Evolutionary conservation across 2,888 invertebrate species (phyloP).

Genomic region (Drosophila melanosoma): DNA sequence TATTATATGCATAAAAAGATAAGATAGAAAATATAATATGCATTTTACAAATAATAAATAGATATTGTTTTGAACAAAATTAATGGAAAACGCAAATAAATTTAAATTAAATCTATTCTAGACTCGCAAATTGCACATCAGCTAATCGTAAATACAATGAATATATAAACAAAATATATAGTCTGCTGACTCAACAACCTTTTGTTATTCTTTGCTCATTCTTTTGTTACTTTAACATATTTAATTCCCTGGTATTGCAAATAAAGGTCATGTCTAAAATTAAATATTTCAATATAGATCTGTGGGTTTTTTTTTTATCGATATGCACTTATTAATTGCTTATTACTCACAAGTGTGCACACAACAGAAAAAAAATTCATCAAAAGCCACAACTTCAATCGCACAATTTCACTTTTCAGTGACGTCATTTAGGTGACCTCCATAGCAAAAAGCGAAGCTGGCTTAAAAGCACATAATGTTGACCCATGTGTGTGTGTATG

Average conservation of each 20-base stretch:
- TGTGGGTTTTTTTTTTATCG: conserved; percentile 3
- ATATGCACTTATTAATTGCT: neutral
- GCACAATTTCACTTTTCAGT: conserved; percentile 68
- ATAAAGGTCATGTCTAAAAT: neutral
- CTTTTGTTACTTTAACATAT: neutral
- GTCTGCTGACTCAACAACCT: neutral
- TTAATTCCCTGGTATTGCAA: neutral
- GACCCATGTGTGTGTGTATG: conserved; percentile 7
- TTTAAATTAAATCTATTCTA: neutral
- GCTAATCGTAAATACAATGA: neutral
- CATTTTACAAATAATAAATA: neutral
- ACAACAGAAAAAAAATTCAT: conserved; percentile 6
- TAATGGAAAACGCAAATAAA: no score
- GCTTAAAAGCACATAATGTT: conserved; percentile 4
- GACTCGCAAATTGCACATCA: neutral
- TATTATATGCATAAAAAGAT: neutral
- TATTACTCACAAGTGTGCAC: conserved; percentile 30
- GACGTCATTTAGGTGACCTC: conserved; percentile 69
- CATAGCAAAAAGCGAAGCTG: conserved; percentile 29
- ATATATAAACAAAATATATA: neutral
- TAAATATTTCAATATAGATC: neutral
- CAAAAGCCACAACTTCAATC: conserved; percentile 35
- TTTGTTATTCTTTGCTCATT: no score
- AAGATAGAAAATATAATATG: neutral
- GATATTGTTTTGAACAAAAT: no score